Percentiles rank a stretch among this genome's conserved stretches.
These are phyloP conservation scores for Pandion haliaetus DNA, from an alignment of 2,113 vertebrate species.

Conservation along the genomic window DNA sequence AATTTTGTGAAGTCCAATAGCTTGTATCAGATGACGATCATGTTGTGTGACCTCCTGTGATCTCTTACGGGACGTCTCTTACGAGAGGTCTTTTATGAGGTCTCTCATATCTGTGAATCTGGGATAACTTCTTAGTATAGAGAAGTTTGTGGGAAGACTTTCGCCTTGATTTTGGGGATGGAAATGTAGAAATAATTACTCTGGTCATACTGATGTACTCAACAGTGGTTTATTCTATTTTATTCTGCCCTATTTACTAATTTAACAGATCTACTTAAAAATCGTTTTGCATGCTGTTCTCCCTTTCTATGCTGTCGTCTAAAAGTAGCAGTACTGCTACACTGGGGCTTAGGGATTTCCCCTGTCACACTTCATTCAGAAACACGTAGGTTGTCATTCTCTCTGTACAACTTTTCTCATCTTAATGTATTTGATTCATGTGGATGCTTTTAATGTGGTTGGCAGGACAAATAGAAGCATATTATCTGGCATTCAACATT, in stretches of 20 bases:
- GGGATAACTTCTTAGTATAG: not conserved
- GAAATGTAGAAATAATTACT: not conserved
- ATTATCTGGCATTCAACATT: not conserved
- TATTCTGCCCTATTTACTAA: not conserved
- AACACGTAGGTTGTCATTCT: not conserved
- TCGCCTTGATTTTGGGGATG: not conserved
- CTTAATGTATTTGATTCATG: not conserved
- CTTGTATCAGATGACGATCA: not conserved
- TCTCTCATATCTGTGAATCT: not conserved
- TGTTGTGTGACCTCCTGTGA: not conserved
- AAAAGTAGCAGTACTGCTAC: not conserved
- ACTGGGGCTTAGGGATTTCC: not conserved
- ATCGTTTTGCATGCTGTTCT: not conserved
- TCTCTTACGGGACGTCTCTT: not conserved
- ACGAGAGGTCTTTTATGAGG: not conserved
- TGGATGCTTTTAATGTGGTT: not conserved
- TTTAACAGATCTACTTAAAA: not conserved
- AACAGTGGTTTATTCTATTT: not conserved
- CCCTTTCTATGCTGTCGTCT: not conserved
- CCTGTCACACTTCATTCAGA: not conserved
- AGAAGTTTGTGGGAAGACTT: not conserved
- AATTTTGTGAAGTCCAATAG: not conserved
- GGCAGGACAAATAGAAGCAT: not conserved
- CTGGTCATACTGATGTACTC: not conserved
- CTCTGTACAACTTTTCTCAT: not conserved